These are phyloP conservation scores for Craterocephalus amniculus DNA, from an alignment of 2,797 vertebrate species.

Conservation along the genomic window DNA sequence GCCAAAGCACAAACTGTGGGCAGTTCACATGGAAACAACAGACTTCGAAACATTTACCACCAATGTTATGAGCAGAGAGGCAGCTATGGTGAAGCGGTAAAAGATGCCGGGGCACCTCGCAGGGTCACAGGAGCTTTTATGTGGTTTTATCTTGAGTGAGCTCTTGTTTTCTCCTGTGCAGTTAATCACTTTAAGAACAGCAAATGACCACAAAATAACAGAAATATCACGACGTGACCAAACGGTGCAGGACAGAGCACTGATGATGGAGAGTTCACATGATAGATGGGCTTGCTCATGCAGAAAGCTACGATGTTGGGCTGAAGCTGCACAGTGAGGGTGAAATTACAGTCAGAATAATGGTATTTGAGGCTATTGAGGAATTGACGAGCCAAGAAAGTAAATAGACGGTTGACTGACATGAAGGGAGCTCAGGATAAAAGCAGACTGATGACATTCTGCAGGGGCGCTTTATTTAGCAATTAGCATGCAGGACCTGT, in stretches of 20 bases:
- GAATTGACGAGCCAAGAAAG: slow-evolving; percentile 20
- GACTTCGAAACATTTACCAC: slow-evolving; percentile 46
- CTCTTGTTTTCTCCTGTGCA: slow-evolving; percentile 25
- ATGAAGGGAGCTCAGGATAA: neutral
- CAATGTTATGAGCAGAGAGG: slow-evolving; percentile 36
- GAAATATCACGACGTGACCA: slow-evolving; percentile 30
- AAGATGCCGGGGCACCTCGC: slow-evolving; percentile 29
- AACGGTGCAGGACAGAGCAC: slow-evolving; percentile 29
- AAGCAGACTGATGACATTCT: slow-evolving; percentile 7
- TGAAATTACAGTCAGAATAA: slow-evolving; percentile 40
- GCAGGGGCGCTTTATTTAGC: slow-evolving; percentile 31
- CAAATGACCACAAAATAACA: slow-evolving; percentile 39
- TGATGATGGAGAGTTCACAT: slow-evolving; percentile 29
- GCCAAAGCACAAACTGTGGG: slow-evolving; percentile 29
- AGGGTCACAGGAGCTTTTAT: slow-evolving; percentile 48
- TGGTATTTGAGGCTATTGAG: slow-evolving; percentile 14
- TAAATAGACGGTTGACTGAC: neutral
- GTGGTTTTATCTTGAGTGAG: slow-evolving; percentile 44
- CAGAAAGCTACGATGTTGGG: slow-evolving; percentile 47
- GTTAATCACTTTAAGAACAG: slow-evolving; percentile 32
- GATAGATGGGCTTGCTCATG: slow-evolving; percentile 58
- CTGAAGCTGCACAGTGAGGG: slow-evolving; percentile 10
- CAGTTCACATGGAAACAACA: slow-evolving; percentile 65
- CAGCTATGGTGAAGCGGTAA: slow-evolving; percentile 36
- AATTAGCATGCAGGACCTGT: slow-evolving; percentile 43